Base-by-base conservation (phyloP, 2,113 vertebrate genomes). In the Alligator sinensis region DNA sequence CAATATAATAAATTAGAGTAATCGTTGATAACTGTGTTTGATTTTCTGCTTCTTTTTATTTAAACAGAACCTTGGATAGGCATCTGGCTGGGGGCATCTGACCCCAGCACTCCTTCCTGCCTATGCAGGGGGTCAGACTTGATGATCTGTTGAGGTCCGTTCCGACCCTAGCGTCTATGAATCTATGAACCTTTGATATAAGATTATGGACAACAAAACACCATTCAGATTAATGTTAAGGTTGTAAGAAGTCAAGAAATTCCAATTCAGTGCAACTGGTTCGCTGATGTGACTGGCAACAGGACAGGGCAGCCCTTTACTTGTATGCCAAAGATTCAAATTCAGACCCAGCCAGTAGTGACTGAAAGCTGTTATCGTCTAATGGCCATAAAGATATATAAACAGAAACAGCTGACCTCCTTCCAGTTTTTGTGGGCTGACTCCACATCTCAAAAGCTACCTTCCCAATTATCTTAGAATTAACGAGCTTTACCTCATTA, bases 1-100 rank as follows among this genome's bases (percentile, higher is more conserved):
- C 86, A 86, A 4, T 81, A 5, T 82, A 91, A 91, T 87, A 93
- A 94, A 93, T 94, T 77, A 90, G 60, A 79, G 24, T 64, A 89
- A 92, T 95, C 92, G 47, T 82, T 34, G 61, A 66, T 94, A 25
- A 86, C 57, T 94, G 70, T 4, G 30, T 91, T 90, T 80, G 30
- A 9, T 94, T 93, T 94, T 97, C 55, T 87, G 24, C 19, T 77
- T 83, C 84, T 86, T 16, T 88, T 72, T 62, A 58, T 74, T 47
- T 87, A 84, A 83, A 21, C 5, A 87, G 74, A 77, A 91, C 9
- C 54, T 80, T 68, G 58, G 25, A 74, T 93, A 80, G 77, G 74
- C 77, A 15, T 19, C 18, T 63, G 16, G 34, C 24, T 61, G 75
- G 63, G 22, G 70, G 66, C 47, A 47, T 47, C 47, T 47, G 7